phyloP scores from a whole-genome alignment of 2,113 vertebrate genomes.

The Climacteris rufus region DNA sequence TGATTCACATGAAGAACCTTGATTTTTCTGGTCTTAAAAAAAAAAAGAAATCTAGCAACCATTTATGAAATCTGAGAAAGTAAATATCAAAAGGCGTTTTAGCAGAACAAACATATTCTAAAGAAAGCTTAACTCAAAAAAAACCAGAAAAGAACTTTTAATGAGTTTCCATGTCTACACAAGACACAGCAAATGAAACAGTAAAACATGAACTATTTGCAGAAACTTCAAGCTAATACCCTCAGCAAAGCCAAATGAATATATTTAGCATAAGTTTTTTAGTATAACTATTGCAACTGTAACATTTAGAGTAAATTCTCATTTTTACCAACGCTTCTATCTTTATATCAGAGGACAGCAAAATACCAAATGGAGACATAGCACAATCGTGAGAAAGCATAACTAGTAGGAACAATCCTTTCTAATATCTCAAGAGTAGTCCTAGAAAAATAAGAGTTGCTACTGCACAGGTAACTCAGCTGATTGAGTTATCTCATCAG shows the following conservation, averaged over 20 bases:
- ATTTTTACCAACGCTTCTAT: not conserved
- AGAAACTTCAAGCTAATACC: not conserved
- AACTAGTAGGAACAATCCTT: not conserved
- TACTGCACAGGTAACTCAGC: not conserved
- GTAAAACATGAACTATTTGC: not conserved
- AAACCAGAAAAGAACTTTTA: not conserved
- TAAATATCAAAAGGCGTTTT: not conserved
- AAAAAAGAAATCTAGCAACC: not conserved
- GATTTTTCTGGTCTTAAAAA: not conserved
- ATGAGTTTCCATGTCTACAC: not conserved
- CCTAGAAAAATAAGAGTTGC: not conserved
- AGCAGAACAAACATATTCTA: not conserved
- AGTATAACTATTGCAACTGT: not conserved
- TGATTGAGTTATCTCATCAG: not conserved
- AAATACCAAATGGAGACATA: not conserved
- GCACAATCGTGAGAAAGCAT: not conserved
- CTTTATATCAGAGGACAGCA: not conserved
- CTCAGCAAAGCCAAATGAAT: not conserved
- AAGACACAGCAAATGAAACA: not conserved
- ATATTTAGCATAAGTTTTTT: not conserved
- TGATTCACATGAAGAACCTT: not conserved
- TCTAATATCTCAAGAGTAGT: not conserved
- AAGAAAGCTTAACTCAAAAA: not conserved
- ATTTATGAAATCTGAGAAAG: not conserved
- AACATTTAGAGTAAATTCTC: not conserved